Percentiles rank a stretch among this genome's conserved stretches.
phyloP scores from a whole-genome alignment of 2,113 vertebrate species.

The Rhabdomys dilectus region DNA sequence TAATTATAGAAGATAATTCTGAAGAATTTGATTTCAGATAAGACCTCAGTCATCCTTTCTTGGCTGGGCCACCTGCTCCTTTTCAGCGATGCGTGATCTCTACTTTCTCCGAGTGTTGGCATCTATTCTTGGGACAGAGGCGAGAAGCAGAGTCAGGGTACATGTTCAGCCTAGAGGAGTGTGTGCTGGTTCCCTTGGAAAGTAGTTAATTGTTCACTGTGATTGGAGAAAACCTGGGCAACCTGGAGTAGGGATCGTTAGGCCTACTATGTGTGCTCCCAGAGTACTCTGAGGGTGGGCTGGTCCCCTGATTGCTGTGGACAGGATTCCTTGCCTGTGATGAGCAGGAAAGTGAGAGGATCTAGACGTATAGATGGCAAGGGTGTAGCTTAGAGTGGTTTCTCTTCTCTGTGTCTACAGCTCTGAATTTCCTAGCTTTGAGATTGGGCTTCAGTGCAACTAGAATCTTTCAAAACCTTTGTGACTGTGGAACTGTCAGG shows the following conservation, averaged over 20 bases:
- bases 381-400: background rate
- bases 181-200: background rate
- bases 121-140: background rate
- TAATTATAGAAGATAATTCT: slow-evolving; percentile 10
- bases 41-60: background rate
- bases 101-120: background rate
- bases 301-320: fast-evolving
- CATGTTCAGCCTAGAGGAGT: background rate
- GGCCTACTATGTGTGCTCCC: background rate
- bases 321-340: background rate
- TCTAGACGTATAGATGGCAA: background rate
- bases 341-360: no score
- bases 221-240: background rate
- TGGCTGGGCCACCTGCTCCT: background rate
- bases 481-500: background rate
- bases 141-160: fast-evolving
- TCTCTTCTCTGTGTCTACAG: fast-evolving
- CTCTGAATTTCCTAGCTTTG: background rate
- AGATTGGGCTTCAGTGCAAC: background rate
- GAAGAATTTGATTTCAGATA: slow-evolving; percentile 50
- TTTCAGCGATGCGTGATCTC: background rate
- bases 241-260: no score
- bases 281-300: fast-evolving
- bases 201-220: background rate
- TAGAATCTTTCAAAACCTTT: no score